Evolutionary conservation across 2,797 vertebrate species (phyloP), one percentile per base, ranked within the genome.

Genomic region (Cephalopachus bancanus): DNA sequence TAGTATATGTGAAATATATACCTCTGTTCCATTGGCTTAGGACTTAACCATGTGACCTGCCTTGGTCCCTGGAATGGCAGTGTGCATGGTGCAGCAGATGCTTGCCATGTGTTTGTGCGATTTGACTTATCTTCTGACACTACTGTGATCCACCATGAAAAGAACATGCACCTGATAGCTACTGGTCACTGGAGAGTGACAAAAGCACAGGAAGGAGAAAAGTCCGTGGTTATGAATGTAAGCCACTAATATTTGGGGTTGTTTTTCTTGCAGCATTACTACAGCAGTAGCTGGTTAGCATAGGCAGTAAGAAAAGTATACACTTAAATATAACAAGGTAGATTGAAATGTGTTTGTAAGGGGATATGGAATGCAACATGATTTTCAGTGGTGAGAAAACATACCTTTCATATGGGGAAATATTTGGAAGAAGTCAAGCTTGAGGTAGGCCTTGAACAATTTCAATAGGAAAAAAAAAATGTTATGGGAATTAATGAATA

Each of bases 301-400:
- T 3, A 49, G 55, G 7, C 7, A 94, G 37, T 37, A 55, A 75
- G n/a, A 49, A 26, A 95, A 76, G 62, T 17, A 30, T 1, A 76
- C 8, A 64, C 67, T 30, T 69, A 64, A 72, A 69, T 81, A 74
- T 1, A 92, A 51, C 57, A 91, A 81, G 2, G 28, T n/a, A 65
- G 19, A 62, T 28, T 93, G 44, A 93, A 20, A 91, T 57, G 37
- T 53, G 4, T 88, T 74, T 89, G 81, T 78, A 83, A 74, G 88
- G 91, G 83, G 53, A 87, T 33, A n/a, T 0, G 65, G 79, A 90
- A 49, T 69, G 28, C 16, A 69, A 44, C 0, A 49, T 16, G n/a
- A 80, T 62, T 87, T 95, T 83, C 4, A 64, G 11, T 60, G 26
- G 28, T 55, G 2, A n/a, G 16, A 60, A 78, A 55, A 30, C 3